Base-by-base conservation (phyloP, 2,888 invertebrate species). In the Polyommatus iphigenia region DNA sequence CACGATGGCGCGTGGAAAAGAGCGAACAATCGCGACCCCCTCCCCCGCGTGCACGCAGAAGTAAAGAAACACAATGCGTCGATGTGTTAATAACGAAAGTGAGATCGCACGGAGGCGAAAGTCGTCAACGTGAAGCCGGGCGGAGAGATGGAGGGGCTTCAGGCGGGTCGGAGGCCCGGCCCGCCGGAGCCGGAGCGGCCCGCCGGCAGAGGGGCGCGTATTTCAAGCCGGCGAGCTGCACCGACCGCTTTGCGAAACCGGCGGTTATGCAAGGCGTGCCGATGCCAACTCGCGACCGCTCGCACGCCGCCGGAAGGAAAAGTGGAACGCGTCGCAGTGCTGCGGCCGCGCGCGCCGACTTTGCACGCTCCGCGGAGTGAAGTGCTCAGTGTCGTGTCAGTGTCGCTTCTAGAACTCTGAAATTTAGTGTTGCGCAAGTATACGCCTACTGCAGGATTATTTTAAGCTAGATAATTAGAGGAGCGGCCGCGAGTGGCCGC, bases 261-360 rank as follows among this genome's bases (percentile, higher is more conserved):
- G 85, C 87, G 89, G 93, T 94, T 93, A 93, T 93, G 93, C 93
- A 93, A 93, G 93, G 91, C 90, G 89, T 86, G 90, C 89, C 91
- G 91, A 90, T 94, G 94, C 94, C 94, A 93, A 93, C 91, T 91
- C 92, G 92, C 89, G 85, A 84, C 88, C 86, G 87, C 86, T 87
- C 89, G 88, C 86, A 87, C 88, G 85, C 86, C 87, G 87, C 91
- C 93, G 94, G 93, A 93, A 93, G 93, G 92, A 93, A 93, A 93
- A 94, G 93, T 94, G 92, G 94, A 94, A 92, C 93, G 91, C 89
- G 88, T 84, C 91, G 92, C 93, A 93, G 92, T 93, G 93, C 90
- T 86, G 86, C 87, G 89, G 88, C 89, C 90, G 92, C 92, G 89
- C 91, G 92, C 93, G 91, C 89, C 92, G 90, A 84, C 87, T 89